phyloP scores from a whole-genome alignment of 2,113 vertebrate genomes.

The Ginglymostoma cirratum region DNA sequence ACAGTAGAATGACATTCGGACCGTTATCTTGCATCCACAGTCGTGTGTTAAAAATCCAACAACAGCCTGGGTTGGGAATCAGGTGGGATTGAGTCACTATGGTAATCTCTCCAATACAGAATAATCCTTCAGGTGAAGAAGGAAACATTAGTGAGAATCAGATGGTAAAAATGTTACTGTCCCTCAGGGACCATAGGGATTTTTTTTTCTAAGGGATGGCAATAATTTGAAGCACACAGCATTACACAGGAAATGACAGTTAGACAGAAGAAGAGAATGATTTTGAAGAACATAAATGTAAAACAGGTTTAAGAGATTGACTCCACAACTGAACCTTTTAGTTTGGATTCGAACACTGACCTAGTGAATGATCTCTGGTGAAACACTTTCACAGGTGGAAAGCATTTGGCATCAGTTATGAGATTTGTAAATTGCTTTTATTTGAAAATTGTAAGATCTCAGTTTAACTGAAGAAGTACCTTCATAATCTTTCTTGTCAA shows the following conservation, averaged over 20 bases:
- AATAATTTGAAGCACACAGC: constrained; percentile 26
- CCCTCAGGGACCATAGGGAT: background rate
- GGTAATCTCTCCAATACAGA: background rate
- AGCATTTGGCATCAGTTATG: constrained; percentile 14
- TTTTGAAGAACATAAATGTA: constrained; percentile 6
- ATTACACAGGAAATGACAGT: constrained; percentile 28
- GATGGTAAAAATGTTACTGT: constrained; percentile 3
- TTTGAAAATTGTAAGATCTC: background rate
- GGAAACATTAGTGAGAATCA: constrained; percentile 10
- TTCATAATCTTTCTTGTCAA: background rate
- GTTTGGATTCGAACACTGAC: background rate
- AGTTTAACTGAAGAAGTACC: background rate
- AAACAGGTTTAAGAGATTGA: constrained; percentile 23
- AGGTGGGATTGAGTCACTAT: background rate
- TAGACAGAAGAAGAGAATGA: constrained; percentile 16
- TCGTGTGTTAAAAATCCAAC: background rate
- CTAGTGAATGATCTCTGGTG: background rate
- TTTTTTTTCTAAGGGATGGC: background rate
- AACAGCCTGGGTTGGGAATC: background rate
- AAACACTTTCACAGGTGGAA: constrained; percentile 16
- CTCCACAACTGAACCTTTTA: background rate
- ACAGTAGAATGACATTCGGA: background rate
- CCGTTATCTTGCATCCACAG: too few species aligned
- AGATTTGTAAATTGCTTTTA: constrained; percentile 28
- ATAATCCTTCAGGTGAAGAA: background rate